phyloP scores from a whole-genome alignment of 2,888 invertebrate genomes.

The Hymenopus coronatus region DNA sequence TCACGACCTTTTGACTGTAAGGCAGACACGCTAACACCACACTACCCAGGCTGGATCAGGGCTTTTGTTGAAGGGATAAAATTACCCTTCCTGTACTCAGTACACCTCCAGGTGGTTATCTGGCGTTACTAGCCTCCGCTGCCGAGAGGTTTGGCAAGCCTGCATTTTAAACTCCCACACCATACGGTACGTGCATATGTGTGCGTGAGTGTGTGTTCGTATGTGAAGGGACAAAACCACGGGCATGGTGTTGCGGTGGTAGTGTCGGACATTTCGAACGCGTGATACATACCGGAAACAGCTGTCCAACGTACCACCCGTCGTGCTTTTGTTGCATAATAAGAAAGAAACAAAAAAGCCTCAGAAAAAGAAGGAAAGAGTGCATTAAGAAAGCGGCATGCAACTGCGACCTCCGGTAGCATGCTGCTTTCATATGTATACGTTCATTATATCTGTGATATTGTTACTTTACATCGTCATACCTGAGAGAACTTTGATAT shows the following conservation, averaged over 20 bases:
- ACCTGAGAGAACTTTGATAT: no score
- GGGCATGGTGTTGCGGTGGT: not conserved
- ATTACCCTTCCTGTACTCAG: no score
- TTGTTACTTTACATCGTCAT: no score
- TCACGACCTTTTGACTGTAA: no score
- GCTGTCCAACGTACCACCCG: not conserved
- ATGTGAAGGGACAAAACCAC: not conserved
- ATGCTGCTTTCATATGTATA: not conserved
- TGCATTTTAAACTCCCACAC: not conserved
- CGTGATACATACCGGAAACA: conserved; percentile 7
- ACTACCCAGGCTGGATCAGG: no score
- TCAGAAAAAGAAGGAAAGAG: not conserved
- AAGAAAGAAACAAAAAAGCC: not conserved
- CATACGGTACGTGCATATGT: not conserved
- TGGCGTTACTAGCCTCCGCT: not conserved
- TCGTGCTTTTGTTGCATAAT: not conserved
- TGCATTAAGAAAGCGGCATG: not conserved
- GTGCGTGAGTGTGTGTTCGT: not conserved
- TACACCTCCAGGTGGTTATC: not conserved
- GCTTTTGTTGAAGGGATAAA: no score
- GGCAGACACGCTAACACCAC: no score
- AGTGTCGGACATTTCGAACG: not conserved
- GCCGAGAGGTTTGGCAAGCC: not conserved
- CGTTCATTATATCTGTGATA: no score
- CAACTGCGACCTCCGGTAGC: not conserved